These are phyloP conservation scores for Tuta absoluta DNA, from an alignment of 2,888 invertebrate genomes.

Conservation along the genomic window DNA sequence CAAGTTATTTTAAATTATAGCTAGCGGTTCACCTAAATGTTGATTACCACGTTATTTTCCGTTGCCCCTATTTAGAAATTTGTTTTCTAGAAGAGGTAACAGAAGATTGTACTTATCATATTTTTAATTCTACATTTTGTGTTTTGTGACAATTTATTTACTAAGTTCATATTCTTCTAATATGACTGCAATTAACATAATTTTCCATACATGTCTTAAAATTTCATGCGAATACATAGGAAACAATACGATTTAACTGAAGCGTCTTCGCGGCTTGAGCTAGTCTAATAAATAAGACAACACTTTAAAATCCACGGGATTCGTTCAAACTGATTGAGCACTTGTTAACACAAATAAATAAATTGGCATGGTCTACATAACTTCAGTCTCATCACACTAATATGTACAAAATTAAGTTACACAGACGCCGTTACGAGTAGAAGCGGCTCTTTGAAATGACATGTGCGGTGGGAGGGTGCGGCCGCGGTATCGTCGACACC, in stretches of 20 bases:
- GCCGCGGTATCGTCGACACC: conserved; percentile 70
- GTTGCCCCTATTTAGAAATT: conserved; percentile 72
- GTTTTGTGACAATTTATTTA: conserved; percentile 49
- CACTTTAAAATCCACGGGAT: conserved; percentile 25
- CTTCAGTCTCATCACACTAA: conserved; percentile 80
- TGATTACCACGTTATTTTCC: conserved; percentile 59
- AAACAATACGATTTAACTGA: conserved; percentile 50
- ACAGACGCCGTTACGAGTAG: conserved; percentile 81
- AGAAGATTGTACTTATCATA: conserved; percentile 75
- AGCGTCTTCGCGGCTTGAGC: conserved; percentile 40
- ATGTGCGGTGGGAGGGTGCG: conserved; percentile 70
- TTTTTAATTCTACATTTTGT: conserved; percentile 67
- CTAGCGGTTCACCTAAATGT: conserved; percentile 77
- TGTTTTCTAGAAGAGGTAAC: conserved; percentile 75
- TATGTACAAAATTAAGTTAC: conserved; percentile 77
- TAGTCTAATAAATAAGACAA: conserved; percentile 21
- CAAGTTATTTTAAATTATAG: conserved; percentile 78
- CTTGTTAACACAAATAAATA: conserved; percentile 64
- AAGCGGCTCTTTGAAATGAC: conserved; percentile 83
- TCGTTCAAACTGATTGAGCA: conserved; percentile 54
- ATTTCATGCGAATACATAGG: conserved; percentile 37
- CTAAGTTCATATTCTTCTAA: conserved; percentile 36
- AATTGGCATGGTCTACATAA: conserved; percentile 70
- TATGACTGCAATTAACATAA: conserved; percentile 29
- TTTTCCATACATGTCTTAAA: conserved; percentile 31